Conservation (phyloP, 2,888 invertebrate species). For the Calameuta pallipes region DNA sequence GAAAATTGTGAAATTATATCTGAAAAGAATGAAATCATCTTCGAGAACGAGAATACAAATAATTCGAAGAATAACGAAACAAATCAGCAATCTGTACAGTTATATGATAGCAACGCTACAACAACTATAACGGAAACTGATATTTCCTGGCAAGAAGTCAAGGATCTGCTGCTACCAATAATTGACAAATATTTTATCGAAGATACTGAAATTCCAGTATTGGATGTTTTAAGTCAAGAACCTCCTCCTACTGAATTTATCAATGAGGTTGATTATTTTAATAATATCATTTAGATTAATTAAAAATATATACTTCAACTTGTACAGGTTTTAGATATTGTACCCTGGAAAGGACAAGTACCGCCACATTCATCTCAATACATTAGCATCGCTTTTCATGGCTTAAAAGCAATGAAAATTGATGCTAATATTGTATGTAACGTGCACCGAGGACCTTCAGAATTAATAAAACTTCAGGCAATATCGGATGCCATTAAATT, state of each 20-base stretch:
- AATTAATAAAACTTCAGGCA: conserved; percentile 68
- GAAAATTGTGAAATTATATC: not conserved
- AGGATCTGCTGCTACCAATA: conserved; percentile 27
- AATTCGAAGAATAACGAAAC: not conserved
- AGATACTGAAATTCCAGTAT: conserved; percentile 30
- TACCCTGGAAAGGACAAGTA: conserved; percentile 36
- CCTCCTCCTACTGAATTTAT: conserved; percentile 21
- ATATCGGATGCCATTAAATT: conserved; percentile 69
- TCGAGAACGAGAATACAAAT: not conserved
- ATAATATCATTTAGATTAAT: conserved; percentile 3
- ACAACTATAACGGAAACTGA: not conserved
- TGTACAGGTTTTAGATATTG: conserved; percentile 35
- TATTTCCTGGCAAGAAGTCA: conserved; percentile 20
- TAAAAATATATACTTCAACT: not conserved
- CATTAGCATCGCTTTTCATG: conserved; percentile 40
- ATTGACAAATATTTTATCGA: conserved; percentile 22
- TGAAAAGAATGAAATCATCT: not conserved
- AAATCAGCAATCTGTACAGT: not conserved
- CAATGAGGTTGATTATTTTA: conserved; percentile 30
- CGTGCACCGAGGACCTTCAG: conserved; percentile 71
- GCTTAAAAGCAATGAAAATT: conserved; percentile 50
- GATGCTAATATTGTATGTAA: conserved; percentile 68
- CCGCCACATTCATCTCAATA: conserved; percentile 35
- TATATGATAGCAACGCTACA: not conserved
- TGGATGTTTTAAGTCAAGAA: conserved; percentile 23